phyloP scores from a whole-genome alignment of 1,140 invertebrate genomes.

The Gerris buenoi region DNA sequence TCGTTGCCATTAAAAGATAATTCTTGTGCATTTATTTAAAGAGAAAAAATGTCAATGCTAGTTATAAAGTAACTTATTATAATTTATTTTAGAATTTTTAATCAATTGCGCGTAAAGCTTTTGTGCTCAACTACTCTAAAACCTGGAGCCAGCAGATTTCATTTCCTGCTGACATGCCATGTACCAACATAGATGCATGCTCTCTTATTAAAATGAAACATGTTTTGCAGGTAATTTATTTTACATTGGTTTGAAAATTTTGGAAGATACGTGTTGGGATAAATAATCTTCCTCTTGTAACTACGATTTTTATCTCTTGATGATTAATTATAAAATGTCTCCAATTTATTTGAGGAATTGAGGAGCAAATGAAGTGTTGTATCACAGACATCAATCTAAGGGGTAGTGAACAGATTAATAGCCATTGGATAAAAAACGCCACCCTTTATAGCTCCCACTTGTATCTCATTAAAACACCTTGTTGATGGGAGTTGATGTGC shows the following conservation, averaged over 20 bases:
- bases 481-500: too few species aligned
- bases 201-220: conserved; percentile 47
- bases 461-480: too few species aligned
- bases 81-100: too few species aligned
- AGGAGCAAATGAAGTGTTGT: not conserved
- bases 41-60: too few species aligned
- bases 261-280: not conserved
- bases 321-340: conserved; percentile 13
- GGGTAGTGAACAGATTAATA: not conserved
- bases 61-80: too few species aligned
- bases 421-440: too few species aligned
- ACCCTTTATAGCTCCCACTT: too few species aligned
- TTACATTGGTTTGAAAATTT: conserved; percentile 12
- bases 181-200: conserved; percentile 45
- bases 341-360: conserved; percentile 11
- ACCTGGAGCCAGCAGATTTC: conserved; percentile 41
- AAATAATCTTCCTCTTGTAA: too few species aligned
- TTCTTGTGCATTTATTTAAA: too few species aligned
- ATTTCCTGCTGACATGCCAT: conserved; percentile 41
- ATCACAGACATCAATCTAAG: not conserved
- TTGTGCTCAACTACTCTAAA: too few species aligned
- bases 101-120: too few species aligned
- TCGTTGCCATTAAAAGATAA: too few species aligned
- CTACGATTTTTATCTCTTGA: conserved; percentile 9
- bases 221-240: conserved; percentile 39